Conservation (phyloP, 2,888 invertebrate genomes). For the Heliconius charithonia region DNA sequence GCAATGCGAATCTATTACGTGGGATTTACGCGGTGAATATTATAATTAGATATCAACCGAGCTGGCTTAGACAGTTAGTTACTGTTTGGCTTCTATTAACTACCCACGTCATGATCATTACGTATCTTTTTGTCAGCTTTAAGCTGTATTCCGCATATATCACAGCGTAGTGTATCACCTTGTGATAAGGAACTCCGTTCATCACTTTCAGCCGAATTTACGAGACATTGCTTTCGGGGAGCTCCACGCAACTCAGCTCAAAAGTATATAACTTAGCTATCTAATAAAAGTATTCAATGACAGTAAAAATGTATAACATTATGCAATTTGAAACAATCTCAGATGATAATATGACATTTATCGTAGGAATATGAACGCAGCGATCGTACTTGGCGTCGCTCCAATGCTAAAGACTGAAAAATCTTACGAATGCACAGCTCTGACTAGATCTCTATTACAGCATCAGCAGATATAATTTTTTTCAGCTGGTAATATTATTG, state of each 20-base stretch:
- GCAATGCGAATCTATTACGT: conserved; percentile 54
- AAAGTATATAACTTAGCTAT: too few relatives aligned
- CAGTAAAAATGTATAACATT: conserved; percentile 14
- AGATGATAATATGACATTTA: conserved; percentile 32
- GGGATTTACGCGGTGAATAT: conserved; percentile 50
- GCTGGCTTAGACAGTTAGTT: conserved; percentile 26
- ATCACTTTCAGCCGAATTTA: too few relatives aligned
- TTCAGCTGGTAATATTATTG: neutral
- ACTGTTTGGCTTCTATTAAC: neutral
- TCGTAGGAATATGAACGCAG: conserved; percentile 33
- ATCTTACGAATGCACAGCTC: conserved; percentile 23
- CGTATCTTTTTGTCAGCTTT: neutral
- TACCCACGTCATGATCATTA: too few relatives aligned
- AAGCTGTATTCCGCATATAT: neutral
- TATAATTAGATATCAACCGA: conserved; percentile 49
- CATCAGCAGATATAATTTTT: neutral
- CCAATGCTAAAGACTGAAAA: conserved; percentile 34
- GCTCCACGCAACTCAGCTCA: too few relatives aligned
- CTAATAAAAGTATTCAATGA: neutral
- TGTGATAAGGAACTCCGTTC: too few relatives aligned
- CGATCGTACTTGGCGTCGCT: conserved; percentile 29
- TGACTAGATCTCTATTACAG: conserved; percentile 8
- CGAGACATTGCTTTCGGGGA: too few relatives aligned
- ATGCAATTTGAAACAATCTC: conserved; percentile 27
- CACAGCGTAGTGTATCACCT: too few relatives aligned